Base-by-base conservation (phyloP, 2,797 vertebrate species). In the Vespertilio murinus region DNA sequence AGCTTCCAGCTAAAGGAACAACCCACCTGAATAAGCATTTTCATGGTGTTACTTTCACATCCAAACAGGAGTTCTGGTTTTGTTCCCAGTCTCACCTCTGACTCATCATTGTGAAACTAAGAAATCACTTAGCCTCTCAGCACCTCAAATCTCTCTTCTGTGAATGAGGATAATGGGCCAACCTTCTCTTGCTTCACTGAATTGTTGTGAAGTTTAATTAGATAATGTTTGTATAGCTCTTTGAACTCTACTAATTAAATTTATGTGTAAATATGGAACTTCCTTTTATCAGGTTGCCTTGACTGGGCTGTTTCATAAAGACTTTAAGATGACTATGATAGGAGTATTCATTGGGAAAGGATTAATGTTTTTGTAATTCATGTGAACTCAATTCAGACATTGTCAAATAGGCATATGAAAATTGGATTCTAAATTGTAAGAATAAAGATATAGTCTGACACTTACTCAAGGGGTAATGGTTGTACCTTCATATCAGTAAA, bases 181-280 rank as follows among this genome's bases (percentile, higher is more conserved):
- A 93, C 88, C 92, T 96, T 91, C 84, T 93, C 90, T 97, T 95
- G 94, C 97, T 96, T 96, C 97, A 97, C 80, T 94, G 95, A 91
- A 88, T 88, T 93, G 42, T 93, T 96, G 92, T 97, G 93, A 93
- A 84, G 79, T 92, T 95, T 97, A 97, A 97, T 97, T 96, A 95
- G 96, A 91, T 97, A 96, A 97, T 97, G 96, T 96, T 93, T 88
- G 47, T 79, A 91, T 88, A 92, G 90, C 67, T 67, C 97, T 97
- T 96, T 96, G 96, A 97, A 97, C 95, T 96, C 70, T 95, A n/a
- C 91, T 93, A 95, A 96, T 97, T 97, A 97, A 94, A 93, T 30
- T 61, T 65, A 33, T 93, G 92, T 92, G 88, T 97, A 96, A 96
- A 94, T 92, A 87, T 17, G 30, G 54, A 35, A 47, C 87, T 92